A percentile compares a stretch with the other conserved stretches of the same genome.
phyloP scores from a whole-genome alignment of 2,113 vertebrate species.

The Solea solea region DNA sequence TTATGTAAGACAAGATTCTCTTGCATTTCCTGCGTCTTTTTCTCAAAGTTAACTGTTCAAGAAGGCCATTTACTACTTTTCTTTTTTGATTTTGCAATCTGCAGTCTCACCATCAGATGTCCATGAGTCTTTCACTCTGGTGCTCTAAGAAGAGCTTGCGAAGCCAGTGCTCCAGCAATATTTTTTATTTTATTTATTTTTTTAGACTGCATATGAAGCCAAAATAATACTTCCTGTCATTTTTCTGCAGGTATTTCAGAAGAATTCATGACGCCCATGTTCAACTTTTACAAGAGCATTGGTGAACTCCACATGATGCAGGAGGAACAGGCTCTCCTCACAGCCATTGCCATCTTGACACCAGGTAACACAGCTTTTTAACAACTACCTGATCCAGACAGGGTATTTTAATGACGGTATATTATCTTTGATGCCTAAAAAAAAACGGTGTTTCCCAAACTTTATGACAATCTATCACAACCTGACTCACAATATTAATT shows the following conservation, averaged over 20 bases:
- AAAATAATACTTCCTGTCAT: background rate
- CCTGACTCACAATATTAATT: too few relatives aligned
- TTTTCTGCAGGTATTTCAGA: slow-evolving; percentile 89
- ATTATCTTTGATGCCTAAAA: background rate
- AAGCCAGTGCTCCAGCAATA: background rate
- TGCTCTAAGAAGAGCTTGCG: too few relatives aligned
- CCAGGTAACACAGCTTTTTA: slow-evolving; percentile 82
- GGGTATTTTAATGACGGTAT: background rate
- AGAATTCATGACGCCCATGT: slow-evolving; percentile 96
- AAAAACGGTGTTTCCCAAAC: too few relatives aligned
- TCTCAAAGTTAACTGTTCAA: too few relatives aligned
- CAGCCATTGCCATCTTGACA: slow-evolving; percentile 93
- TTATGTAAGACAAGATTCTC: too few relatives aligned
- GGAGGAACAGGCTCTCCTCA: slow-evolving; percentile 95
- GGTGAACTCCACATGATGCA: slow-evolving; percentile 91
- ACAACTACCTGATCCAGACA: background rate
- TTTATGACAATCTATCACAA: too few relatives aligned
- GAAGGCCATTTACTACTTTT: too few relatives aligned
- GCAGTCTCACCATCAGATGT: too few relatives aligned
- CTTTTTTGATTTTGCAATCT: too few relatives aligned
- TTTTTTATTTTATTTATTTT: background rate
- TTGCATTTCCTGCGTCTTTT: too few relatives aligned
- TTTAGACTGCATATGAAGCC: background rate
- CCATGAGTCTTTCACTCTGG: too few relatives aligned
- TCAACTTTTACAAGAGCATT: slow-evolving; percentile 97